Conservation (phyloP, 2,797 vertebrate species). For the Sebastes jordani region DNA sequence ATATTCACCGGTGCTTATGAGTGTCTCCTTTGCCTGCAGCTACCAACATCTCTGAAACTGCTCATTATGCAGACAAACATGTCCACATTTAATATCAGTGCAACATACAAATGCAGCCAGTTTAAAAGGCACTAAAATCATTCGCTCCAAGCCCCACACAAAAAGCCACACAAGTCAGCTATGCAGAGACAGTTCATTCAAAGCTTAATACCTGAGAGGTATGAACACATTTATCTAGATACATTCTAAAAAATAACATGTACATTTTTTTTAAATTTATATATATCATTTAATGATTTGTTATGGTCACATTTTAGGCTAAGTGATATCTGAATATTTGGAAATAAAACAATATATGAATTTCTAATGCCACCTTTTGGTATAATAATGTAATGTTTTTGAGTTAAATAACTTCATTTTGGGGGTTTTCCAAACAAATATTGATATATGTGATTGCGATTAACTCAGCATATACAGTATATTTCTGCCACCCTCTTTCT, state of each 20-base stretch:
- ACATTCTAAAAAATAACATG: no score
- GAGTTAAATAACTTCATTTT: neutral
- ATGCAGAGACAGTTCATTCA: rapidly evolving
- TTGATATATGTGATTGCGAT: neutral
- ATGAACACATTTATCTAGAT: no score
- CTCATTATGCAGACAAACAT: neutral
- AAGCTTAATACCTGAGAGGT: no score
- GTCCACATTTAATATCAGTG: neutral
- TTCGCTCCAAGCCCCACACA: neutral
- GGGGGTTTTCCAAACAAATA: neutral
- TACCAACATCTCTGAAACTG: neutral
- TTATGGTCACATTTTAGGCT: neutral
- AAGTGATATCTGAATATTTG: neutral
- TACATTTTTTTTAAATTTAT: no score
- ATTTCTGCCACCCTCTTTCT: neutral
- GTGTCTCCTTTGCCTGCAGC: neutral
- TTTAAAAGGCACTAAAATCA: no score
- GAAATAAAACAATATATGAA: neutral
- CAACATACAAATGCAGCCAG: neutral
- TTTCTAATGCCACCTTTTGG: neutral
- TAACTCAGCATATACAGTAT: neutral
- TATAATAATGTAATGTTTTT: neutral
- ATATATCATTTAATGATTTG: neutral
- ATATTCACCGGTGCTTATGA: neutral
- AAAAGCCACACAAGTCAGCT: neutral